These are phyloP conservation scores for Sthenelais limicola DNA, from an alignment of 2,888 invertebrate species.

Conservation along the genomic window DNA sequence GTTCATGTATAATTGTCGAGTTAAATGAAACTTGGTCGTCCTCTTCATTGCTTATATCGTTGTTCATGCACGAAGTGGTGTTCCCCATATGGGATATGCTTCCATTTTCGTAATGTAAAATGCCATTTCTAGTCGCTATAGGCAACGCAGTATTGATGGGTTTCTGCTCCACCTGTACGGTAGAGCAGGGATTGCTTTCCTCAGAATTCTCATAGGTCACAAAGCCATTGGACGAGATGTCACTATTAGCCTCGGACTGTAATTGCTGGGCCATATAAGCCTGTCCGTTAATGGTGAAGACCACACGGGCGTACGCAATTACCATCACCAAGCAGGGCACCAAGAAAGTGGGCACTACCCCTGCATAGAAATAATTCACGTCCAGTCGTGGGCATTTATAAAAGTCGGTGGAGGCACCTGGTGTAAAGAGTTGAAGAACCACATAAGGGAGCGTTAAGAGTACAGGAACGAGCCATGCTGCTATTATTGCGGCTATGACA, in stretches of 20 bases:
- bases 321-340: background rate
- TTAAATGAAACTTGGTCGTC: too few relatives aligned
- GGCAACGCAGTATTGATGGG: too few relatives aligned
- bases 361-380: background rate
- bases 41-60: too few relatives aligned
- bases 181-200: too few relatives aligned
- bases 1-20: too few relatives aligned
- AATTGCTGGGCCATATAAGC: background rate
- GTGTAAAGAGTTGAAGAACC: too few relatives aligned
- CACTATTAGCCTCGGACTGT: background rate
- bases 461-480: slow-evolving; percentile 26
- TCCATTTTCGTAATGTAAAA: too few relatives aligned
- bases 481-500: background rate
- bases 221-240: slow-evolving; percentile 22
- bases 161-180: too few relatives aligned
- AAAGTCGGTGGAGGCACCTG: background rate
- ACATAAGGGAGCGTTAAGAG: slow-evolving; percentile 3
- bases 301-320: background rate
- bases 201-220: slow-evolving; percentile 26
- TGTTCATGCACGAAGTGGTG: too few relatives aligned
- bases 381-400: background rate
- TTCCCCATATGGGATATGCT: too few relatives aligned
- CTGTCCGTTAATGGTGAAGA: slow-evolving; percentile 11
- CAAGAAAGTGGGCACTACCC: background rate
- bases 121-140: too few relatives aligned